phyloP scores from a whole-genome alignment of 1,140 invertebrate genomes.

The Microplitis demolitor region DNA sequence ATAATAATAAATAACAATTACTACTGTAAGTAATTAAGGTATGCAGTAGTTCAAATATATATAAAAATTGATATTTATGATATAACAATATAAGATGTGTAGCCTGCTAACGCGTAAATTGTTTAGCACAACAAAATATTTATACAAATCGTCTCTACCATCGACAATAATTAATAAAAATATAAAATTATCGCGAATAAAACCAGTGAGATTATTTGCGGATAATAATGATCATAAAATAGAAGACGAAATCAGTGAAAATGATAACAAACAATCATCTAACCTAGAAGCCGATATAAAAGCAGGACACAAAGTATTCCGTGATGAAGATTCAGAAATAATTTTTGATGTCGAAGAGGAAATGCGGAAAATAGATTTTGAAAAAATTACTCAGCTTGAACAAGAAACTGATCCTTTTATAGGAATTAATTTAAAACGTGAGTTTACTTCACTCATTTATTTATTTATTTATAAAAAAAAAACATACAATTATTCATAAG shows the following conservation, averaged over 20 bases:
- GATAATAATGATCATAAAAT: constrained; percentile 13
- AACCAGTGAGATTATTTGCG: constrained; percentile 29
- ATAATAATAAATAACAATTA: too few species aligned
- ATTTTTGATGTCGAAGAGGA: constrained; percentile 74
- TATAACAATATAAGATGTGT: constrained; percentile 24
- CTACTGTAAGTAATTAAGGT: too few species aligned
- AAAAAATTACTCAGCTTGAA: constrained; percentile 49
- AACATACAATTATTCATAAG: too few species aligned
- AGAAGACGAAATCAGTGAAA: constrained; percentile 5
- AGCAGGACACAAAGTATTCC: constrained; percentile 66
- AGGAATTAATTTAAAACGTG: constrained; percentile 61
- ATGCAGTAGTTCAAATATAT: too few species aligned
- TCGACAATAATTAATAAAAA: constrained; percentile 21
- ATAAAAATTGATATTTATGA: too few species aligned
- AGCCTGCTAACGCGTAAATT: constrained; percentile 29
- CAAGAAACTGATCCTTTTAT: constrained; percentile 52
- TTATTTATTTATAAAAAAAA: too few species aligned
- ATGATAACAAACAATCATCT: constrained; percentile 21
- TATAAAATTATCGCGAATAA: constrained; percentile 23
- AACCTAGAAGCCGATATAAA: constrained; percentile 43
- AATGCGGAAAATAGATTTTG: constrained; percentile 54
- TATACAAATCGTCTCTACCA: constrained; percentile 18
- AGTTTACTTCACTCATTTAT: constrained; percentile 33
- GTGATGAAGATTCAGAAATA: constrained; percentile 67
- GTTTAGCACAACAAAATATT: constrained; percentile 29